Evolutionary conservation across 2,888 invertebrate genomes (phyloP).

Genomic region (Rosalia funebris): DNA sequence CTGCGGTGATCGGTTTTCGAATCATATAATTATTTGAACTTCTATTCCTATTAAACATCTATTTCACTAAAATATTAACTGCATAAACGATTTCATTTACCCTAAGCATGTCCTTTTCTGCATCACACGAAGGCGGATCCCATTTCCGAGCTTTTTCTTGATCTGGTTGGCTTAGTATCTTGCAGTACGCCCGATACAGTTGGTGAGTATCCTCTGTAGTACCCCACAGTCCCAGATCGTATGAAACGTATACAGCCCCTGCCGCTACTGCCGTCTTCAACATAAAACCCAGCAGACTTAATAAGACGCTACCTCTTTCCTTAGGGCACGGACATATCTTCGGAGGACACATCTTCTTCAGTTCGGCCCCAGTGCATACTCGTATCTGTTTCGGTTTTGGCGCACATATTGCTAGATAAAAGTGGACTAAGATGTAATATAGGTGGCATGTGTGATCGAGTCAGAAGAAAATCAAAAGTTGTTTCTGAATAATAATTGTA

Average conservation of each 20-base stretch:
- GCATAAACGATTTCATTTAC: too few species aligned
- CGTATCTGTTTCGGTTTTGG: constrained; percentile 56
- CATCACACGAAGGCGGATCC: constrained; percentile 51
- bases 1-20: too few species aligned
- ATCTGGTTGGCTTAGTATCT: constrained; percentile 35
- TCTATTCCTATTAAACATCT: too few species aligned
- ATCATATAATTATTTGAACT: too few species aligned
- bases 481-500: too few species aligned
- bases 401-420: constrained; percentile 40
- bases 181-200: constrained; percentile 55
- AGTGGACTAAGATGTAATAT: too few species aligned
- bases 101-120: constrained; percentile 49
- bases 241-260: constrained; percentile 62
- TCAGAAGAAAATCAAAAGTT: too few species aligned
- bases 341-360: constrained; percentile 57
- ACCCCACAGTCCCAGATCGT: constrained; percentile 64
- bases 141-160: constrained; percentile 39
- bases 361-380: constrained; percentile 61
- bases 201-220: constrained; percentile 59
- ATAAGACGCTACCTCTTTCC: constrained; percentile 1
- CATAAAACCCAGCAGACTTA: constrained; percentile 49
- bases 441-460: too few species aligned
- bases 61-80: too few species aligned
- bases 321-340: constrained; percentile 57
- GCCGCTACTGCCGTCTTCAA: constrained; percentile 59